Evolutionary conservation across 1,140 invertebrate genomes (phyloP).

Genomic region (Procambarus clarkii): DNA sequence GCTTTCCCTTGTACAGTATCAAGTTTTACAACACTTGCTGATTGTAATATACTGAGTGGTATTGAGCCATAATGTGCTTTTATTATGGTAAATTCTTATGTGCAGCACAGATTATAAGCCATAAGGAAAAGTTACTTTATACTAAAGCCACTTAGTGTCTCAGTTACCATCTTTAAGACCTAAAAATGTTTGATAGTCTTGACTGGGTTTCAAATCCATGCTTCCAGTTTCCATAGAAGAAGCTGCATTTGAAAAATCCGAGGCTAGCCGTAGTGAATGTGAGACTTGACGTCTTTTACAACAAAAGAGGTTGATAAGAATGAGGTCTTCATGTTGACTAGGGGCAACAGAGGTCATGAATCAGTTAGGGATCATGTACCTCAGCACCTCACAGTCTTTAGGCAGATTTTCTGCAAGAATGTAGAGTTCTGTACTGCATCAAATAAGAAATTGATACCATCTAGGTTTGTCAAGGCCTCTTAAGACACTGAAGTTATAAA

Average conservation of each 20-base stretch:
- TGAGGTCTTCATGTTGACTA: slow-evolving; percentile 4
- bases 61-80: not conserved
- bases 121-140: not conserved
- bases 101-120: not conserved
- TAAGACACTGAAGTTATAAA: slow-evolving; percentile 18
- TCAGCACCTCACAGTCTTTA: not conserved
- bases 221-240: not conserved
- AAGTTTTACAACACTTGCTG: not conserved
- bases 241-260: not conserved
- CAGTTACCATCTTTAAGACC: not conserved
- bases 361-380: slow-evolving; percentile 4
- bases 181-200: not conserved
- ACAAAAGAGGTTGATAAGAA: not conserved
- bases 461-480: slow-evolving; percentile 7
- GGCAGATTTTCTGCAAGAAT: not conserved
- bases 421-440: slow-evolving; percentile 11
- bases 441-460: not conserved
- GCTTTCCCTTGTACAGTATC: not conserved
- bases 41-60: slow-evolving; percentile 2
- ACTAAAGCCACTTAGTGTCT: not conserved
- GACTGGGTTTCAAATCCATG: not conserved
- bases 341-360: not conserved
- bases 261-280: slow-evolving; percentile 1
- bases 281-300: not conserved
- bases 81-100: slow-evolving; percentile 1